Percentiles rank a stretch among this genome's conserved stretches.
These are phyloP conservation scores for Bombyx mandarina DNA, from an alignment of 1,140 invertebrate genomes.

Conservation along the genomic window DNA sequence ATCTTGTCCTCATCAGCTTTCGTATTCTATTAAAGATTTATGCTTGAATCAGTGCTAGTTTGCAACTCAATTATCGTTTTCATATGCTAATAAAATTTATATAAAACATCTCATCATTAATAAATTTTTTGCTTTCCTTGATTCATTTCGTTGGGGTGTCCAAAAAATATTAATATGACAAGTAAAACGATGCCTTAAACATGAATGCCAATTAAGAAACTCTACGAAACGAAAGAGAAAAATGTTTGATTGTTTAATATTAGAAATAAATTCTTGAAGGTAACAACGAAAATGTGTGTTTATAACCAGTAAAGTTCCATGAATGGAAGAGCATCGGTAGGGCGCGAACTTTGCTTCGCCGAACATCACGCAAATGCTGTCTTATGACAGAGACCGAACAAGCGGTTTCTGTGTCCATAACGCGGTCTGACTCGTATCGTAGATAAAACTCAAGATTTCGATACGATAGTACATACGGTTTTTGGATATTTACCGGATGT, in stretches of 20 bases:
- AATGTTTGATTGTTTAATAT: not conserved
- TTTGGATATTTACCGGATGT: not conserved
- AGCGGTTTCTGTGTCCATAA: constrained; percentile 38
- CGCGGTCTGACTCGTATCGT: constrained; percentile 12
- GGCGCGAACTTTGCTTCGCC: constrained; percentile 18
- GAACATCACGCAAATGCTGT: constrained; percentile 39
- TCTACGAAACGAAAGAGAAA: not conserved
- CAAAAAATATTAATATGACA: no score
- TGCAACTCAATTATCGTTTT: no score
- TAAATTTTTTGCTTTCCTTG: no score
- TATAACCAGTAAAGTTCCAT: constrained; percentile 16
- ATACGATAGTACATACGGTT: not conserved
- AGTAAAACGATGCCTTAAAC: no score
- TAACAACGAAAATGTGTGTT: not conserved
- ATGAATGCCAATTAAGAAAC: no score
- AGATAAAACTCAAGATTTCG: not conserved
- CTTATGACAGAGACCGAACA: constrained; percentile 22
- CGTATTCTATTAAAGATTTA: no score
- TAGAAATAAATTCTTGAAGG: not conserved
- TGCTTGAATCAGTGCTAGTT: no score
- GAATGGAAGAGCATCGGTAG: constrained; percentile 29
- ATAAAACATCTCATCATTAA: no score
- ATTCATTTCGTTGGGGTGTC: no score
- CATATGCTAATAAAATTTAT: no score
- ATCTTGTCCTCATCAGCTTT: no score